Evolutionary conservation across 2,888 invertebrate genomes (phyloP).

Genomic region (Thereva nobilitata): DNA sequence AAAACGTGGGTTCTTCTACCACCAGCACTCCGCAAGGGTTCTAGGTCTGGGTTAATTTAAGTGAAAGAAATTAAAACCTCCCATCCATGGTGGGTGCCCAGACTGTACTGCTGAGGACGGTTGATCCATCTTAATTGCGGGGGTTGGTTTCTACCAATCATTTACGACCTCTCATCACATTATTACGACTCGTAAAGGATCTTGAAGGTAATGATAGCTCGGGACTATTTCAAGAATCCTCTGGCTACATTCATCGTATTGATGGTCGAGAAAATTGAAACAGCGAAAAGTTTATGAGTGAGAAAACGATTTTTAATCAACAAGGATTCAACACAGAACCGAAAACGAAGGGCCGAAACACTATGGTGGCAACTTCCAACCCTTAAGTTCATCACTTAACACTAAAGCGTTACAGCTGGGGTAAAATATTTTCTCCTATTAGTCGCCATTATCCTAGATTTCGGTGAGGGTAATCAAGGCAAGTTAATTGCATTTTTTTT

Average conservation of each 20-base stretch:
- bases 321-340: too few relatives aligned
- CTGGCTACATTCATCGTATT: neutral
- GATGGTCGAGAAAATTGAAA: conserved; percentile 14
- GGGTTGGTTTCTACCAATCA: conserved; percentile 9
- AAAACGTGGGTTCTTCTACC: neutral
- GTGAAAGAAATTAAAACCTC: neutral
- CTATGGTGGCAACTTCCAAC: too few relatives aligned
- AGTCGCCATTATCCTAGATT: too few relatives aligned
- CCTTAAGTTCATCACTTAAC: too few relatives aligned
- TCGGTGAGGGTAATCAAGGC: conserved; percentile 10
- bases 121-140: conserved; percentile 9
- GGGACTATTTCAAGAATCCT: neutral
- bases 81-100: neutral
- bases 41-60: neutral
- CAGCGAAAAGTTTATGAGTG: too few relatives aligned
- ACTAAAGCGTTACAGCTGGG: too few relatives aligned
- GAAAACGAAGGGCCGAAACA: too few relatives aligned
- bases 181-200: conserved; percentile 11
- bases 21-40: neutral
- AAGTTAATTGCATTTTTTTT: conserved; percentile 22
- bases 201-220: neutral
- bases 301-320: too few relatives aligned
- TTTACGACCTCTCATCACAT: conserved; percentile 20
- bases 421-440: too few relatives aligned
- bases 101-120: too few relatives aligned